Evolutionary conservation across 2,113 vertebrate species (phyloP).

Genomic region (Salvelinus sp.): DNA sequence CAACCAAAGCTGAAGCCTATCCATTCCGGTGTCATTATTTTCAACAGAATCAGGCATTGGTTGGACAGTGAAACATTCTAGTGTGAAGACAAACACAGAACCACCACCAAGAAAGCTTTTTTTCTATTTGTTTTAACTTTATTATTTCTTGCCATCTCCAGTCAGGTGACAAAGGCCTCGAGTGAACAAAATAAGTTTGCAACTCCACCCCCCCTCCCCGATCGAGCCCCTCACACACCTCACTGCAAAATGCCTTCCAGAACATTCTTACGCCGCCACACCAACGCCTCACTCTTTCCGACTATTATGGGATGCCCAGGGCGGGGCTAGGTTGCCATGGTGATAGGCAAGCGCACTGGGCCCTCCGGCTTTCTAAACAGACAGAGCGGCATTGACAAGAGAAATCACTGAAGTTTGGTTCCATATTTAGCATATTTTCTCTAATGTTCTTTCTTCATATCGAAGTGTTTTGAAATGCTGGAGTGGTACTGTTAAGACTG

Average conservation of each 20-base stretch:
- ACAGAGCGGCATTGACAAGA: conserved; percentile 64
- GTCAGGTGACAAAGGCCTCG: conserved; percentile 88
- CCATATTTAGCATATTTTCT: conserved; percentile 36
- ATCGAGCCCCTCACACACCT: conserved; percentile 23
- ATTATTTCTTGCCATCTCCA: conserved; percentile 77
- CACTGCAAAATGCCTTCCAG: conserved; percentile 69
- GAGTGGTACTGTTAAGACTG: conserved; percentile 46
- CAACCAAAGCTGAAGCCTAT: too few relatives aligned
- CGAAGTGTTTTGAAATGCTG: conserved; percentile 48
- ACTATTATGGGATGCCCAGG: conserved; percentile 67
- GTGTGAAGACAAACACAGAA: conserved; percentile 26
- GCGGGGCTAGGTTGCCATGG: conserved; percentile 65
- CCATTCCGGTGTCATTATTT: too few relatives aligned
- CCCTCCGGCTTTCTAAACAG: conserved; percentile 72
- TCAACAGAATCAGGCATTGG: background rate
- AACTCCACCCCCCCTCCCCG: conserved; percentile 66
- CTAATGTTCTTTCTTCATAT: conserved; percentile 8
- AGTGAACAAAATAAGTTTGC: conserved; percentile 80
- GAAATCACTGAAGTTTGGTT: conserved; percentile 65
- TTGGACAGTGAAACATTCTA: background rate
- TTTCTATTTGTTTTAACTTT: conserved; percentile 66
- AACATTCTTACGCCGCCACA: conserved; percentile 69
- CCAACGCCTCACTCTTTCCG: conserved; percentile 75
- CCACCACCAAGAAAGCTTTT: conserved; percentile 53
- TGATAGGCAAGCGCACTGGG: conserved; percentile 75